Conservation (phyloP, 2,888 invertebrate species). For the Stenoptilia bipunctidactyla region DNA sequence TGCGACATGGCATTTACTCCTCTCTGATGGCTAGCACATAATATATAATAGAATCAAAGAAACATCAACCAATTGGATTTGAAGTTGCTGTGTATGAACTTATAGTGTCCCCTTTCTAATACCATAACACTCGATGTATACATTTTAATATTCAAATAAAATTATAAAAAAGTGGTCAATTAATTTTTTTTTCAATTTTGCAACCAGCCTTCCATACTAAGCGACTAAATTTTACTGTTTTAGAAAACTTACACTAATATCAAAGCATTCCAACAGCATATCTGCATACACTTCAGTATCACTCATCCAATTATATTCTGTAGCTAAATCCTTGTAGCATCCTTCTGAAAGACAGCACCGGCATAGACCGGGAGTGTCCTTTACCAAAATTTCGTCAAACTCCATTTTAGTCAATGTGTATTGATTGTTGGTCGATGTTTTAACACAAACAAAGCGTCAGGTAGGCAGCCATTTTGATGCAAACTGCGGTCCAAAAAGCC, state of each 20-base stretch:
- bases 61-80: too few relatives aligned
- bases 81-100: too few relatives aligned
- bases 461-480: constrained; percentile 19
- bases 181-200: too few relatives aligned
- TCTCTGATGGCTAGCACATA: too few relatives aligned
- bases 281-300: constrained; percentile 62
- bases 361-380: constrained; percentile 59
- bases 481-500: background rate
- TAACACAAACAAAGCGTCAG: constrained; percentile 12
- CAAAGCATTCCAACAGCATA: constrained; percentile 60
- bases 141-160: too few relatives aligned
- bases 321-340: constrained; percentile 54
- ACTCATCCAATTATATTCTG: constrained; percentile 58
- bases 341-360: constrained; percentile 64
- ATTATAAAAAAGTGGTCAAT: too few relatives aligned
- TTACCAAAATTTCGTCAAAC: constrained; percentile 51
- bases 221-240: too few relatives aligned
- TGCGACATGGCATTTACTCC: too few relatives aligned
- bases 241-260: constrained; percentile 53
- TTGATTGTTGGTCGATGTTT: constrained; percentile 3
- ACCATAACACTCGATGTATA: too few relatives aligned
- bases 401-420: constrained; percentile 33
- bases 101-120: too few relatives aligned
- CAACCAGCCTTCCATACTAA: too few relatives aligned
- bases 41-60: too few relatives aligned